Evolutionary conservation across 2,113 vertebrate genomes (phyloP), one percentile per base, ranked within the genome.

Genomic region (Pimephales promelas): DNA sequence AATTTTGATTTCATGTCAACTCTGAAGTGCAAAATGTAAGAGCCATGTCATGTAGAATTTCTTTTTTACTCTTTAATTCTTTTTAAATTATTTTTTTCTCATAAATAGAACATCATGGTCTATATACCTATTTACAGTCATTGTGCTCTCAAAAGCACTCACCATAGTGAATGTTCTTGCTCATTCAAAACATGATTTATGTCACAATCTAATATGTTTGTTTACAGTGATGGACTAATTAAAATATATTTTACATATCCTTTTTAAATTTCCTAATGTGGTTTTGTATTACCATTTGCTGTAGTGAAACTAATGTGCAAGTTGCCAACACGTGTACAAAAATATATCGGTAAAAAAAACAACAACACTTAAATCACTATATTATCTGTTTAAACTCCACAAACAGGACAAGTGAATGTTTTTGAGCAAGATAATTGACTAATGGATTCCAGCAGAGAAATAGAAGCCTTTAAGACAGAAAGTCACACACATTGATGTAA

Each of bases 91-190:
- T 36, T 54, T 59, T 83, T 54, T 13, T 52, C 52, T 45, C 20
- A 79, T 16, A 43, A 59, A 61, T 24, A 28, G 11, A 78, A 26
- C 26, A 13, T 43, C 36, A 34, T 76, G 2, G n/a, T 28, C n/a
- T 59, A 61, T 5, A 26, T 78, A 24, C 61, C 61, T 43, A 78
- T 78, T 59, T 78, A 78, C 75, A 77, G 13, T 9, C 40, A 14
- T 45, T 72, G 22, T 9, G 68, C 74, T 40, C 8, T 40, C 8
- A 40, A 40, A 40, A 16, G 57, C 20, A 24, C 14, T 78, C 10
- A 61, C 31, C 10, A 10, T 24, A 43, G 36, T 45, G 9, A 22
- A 78, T 43, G 54, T 36, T 22, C 8, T 59, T 45, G 56, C 57
- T 43, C 13, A 34, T 78, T 79, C 3, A 79, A 28, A 49, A 47